Evolutionary conservation across 2,113 vertebrate species (phyloP).

Genomic region (Peucedramus taeniatus): DNA sequence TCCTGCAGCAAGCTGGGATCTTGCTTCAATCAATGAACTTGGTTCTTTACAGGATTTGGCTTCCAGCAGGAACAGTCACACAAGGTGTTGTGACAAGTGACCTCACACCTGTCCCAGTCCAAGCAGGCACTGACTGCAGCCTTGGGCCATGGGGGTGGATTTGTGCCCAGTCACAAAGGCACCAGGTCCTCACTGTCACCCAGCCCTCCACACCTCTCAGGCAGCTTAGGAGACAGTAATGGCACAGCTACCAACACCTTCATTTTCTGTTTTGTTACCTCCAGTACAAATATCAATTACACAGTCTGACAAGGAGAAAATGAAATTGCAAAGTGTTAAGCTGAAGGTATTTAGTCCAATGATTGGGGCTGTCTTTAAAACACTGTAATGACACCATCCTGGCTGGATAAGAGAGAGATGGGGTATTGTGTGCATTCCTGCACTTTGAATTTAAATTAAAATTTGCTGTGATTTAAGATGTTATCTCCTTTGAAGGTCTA

Average conservation of each 20-base stretch:
- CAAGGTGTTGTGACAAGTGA: not conserved
- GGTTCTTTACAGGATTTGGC: not conserved
- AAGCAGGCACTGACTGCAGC: not conserved
- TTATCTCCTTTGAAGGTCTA: slow-evolving; percentile 13
- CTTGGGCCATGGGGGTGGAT: not conserved
- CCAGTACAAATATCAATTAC: slow-evolving; percentile 46
- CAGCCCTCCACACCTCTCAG: not conserved
- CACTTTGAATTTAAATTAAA: slow-evolving; percentile 43
- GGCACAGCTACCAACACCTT: slow-evolving; percentile 9
- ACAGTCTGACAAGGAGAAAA: slow-evolving; percentile 56
- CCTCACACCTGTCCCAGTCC: not conserved
- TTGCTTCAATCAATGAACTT: not conserved
- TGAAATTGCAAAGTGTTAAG: slow-evolving; percentile 16
- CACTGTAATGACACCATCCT: not conserved
- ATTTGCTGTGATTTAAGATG: slow-evolving; percentile 41
- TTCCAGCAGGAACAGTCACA: not conserved
- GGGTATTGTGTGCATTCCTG: not conserved
- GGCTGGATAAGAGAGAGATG: not conserved
- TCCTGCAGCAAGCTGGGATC: not conserved
- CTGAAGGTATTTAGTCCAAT: slow-evolving; percentile 25
- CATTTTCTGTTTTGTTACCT: slow-evolving; percentile 37
- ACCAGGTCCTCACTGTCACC: slow-evolving; percentile 63
- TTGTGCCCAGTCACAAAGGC: not conserved
- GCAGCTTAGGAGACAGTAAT: not conserved
- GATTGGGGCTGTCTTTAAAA: slow-evolving; percentile 18